phyloP scores from a whole-genome alignment of 2,797 vertebrate genomes.

The Smutsia temminckii region DNA sequence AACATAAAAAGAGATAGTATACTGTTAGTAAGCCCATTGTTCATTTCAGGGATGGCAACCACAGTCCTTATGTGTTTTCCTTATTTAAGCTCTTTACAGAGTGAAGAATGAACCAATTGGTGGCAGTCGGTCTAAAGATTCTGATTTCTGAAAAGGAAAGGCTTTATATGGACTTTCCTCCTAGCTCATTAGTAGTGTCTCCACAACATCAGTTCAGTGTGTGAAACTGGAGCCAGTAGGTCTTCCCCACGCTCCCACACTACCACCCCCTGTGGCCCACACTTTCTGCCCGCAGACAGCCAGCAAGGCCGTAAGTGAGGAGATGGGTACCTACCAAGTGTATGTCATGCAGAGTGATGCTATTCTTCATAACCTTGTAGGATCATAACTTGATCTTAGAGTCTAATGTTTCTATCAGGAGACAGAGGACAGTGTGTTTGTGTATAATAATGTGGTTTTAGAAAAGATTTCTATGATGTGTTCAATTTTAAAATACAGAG shows the following conservation, averaged over 20 bases:
- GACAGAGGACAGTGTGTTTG: not conserved
- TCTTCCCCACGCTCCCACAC: not conserved
- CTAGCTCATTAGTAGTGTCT: not conserved
- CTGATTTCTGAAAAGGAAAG: conserved; percentile 17
- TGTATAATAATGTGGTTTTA: not conserved
- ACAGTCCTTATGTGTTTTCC: not conserved
- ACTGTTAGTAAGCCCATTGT: not conserved
- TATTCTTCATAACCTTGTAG: not conserved
- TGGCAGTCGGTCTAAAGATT: not conserved
- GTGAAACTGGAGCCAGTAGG: not conserved
- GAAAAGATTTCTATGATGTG: not conserved
- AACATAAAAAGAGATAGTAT: not conserved
- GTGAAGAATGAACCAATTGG: not conserved
- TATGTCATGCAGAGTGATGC: not conserved
- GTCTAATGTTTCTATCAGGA: not conserved
- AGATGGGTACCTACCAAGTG: not conserved
- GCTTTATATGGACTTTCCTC: not conserved
- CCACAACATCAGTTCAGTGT: not conserved
- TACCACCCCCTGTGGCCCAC: not conserved
- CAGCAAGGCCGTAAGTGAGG: not conserved
- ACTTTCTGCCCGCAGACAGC: not conserved
- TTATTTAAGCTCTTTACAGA: not conserved
- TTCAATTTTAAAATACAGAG: not conserved
- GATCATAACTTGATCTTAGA: not conserved
- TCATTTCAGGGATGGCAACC: not conserved